Evolutionary conservation across 2,888 invertebrate species (phyloP).

Genomic region (Yponomeuta sedellus): DNA sequence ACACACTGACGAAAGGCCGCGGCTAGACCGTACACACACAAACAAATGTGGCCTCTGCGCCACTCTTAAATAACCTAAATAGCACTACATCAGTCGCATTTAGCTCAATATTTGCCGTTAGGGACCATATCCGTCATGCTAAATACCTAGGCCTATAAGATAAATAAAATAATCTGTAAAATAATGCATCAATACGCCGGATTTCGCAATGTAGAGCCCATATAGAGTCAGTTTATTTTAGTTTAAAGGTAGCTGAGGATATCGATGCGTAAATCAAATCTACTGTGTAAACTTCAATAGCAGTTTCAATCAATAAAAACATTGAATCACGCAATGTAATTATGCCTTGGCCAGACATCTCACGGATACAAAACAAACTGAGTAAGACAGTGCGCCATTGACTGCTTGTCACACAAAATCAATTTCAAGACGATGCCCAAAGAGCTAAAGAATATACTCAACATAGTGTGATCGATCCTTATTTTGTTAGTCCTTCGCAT

Average conservation of each 20-base stretch:
- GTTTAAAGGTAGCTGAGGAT: too few species aligned
- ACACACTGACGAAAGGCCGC: too few species aligned
- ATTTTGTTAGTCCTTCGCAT: slow-evolving; percentile 5
- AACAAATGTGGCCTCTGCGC: slow-evolving; percentile 48
- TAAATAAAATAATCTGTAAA: too few species aligned
- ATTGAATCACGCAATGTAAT: background rate
- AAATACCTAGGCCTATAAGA: too few species aligned
- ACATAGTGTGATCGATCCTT: too few species aligned
- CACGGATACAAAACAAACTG: slow-evolving; percentile 4
- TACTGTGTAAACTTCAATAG: too few species aligned
- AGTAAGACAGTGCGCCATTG: slow-evolving; percentile 14
- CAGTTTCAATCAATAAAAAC: background rate
- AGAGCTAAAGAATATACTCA: too few species aligned
- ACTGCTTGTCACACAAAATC: slow-evolving; percentile 37
- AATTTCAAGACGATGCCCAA: slow-evolving; percentile 28
- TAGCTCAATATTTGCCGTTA: slow-evolving; percentile 28
- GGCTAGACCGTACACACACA: slow-evolving; percentile 42
- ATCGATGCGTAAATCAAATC: too few species aligned
- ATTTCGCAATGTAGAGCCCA: too few species aligned
- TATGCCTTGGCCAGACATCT: background rate
- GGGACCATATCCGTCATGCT: too few species aligned
- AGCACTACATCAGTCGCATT: slow-evolving; percentile 31
- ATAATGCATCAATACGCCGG: too few species aligned
- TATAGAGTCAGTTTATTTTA: too few species aligned
- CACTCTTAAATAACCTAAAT: slow-evolving; percentile 52